Percentiles rank a stretch among this genome's conserved stretches.
Conservation (phyloP, 2,888 invertebrate genomes). For the Amphipoea lucens region DNA sequence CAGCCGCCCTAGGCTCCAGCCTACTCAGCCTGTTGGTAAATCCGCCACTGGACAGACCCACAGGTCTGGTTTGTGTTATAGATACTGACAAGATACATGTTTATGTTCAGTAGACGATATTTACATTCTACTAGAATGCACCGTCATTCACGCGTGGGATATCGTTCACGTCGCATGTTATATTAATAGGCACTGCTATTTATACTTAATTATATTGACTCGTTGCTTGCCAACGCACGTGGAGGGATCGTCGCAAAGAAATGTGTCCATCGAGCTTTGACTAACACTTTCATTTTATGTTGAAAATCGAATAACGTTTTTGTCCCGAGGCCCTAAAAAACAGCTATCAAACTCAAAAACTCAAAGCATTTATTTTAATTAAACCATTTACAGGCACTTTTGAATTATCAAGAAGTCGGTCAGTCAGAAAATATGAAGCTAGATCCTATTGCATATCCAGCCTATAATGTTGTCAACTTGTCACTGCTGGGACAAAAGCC, state of each 20-base stretch:
- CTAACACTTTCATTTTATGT: not conserved
- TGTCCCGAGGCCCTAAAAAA: too few relatives aligned
- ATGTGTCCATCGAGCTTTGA: not conserved
- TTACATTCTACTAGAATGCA: slow-evolving; percentile 14
- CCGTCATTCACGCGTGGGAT: slow-evolving; percentile 20
- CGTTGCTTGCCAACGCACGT: slow-evolving; percentile 48
- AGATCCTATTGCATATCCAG: not conserved
- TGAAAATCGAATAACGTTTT: not conserved
- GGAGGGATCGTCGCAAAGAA: slow-evolving; percentile 20
- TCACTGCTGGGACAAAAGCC: not conserved
- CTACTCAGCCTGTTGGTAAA: too few relatives aligned
- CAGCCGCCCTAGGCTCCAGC: too few relatives aligned
- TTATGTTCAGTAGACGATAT: not conserved
- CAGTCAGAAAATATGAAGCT: too few relatives aligned
- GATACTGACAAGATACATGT: not conserved
- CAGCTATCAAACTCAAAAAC: too few relatives aligned
- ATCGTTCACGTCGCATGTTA: slow-evolving; percentile 7
- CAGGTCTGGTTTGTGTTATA: not conserved
- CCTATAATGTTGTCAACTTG: not conserved
- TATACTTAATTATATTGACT: slow-evolving; percentile 38
- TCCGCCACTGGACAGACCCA: too few relatives aligned
- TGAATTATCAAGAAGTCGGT: too few relatives aligned
- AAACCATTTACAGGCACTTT: too few relatives aligned
- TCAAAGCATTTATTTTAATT: too few relatives aligned
- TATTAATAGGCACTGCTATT: slow-evolving; percentile 37